Evolutionary conservation across 2,113 vertebrate species (phyloP), one percentile per base, ranked within the genome.

Genomic region (Nannospalax galili): DNA sequence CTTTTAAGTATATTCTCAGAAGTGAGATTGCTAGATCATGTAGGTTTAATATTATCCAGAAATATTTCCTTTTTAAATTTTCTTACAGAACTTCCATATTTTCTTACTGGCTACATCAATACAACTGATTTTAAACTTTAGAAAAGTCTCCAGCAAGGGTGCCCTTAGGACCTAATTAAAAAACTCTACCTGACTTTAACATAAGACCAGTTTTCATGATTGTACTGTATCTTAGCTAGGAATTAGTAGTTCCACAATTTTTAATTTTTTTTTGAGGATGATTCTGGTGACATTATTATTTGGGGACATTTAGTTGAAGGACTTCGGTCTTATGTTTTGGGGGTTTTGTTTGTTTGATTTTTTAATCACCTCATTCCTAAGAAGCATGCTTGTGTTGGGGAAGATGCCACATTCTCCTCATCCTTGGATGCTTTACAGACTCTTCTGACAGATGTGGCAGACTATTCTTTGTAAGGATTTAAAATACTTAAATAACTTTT

Each of bases 401-500:
- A 24, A 32, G 90, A 94, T 6, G 92, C 19, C 69, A 32, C 12
- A 58, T 73, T 93, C 64, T 69, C 32, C 84, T 91, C 70, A 60
- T 74, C 84, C 14, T 58, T 7, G 56, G n/a, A 88, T 37, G 1
- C 62, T 81, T 91, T 45, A 75, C 60, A 42, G 67, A 1, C 42
- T 12, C 24, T 92, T 95, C 48, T 91, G 70, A 81, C n/a, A 20
- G 32, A 30, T 58, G 28, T 58, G 64, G 32, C 26, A 70, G 30
- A 37, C 7, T 4, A 2, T 20, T 14, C 24, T 95, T 93, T 37
- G 92, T 82, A 86, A 17, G 14, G 16, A 73, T 84, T 86, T 88
- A 91, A 92, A 97, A 92, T 92, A n/a, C 45, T 95, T 84, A 94
- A 90, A 37, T 95, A 93, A 88, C 73, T 91, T 91, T 93, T 94